phyloP scores from a whole-genome alignment of 2,113 vertebrate genomes.

The Triplophysa siluroides region DNA sequence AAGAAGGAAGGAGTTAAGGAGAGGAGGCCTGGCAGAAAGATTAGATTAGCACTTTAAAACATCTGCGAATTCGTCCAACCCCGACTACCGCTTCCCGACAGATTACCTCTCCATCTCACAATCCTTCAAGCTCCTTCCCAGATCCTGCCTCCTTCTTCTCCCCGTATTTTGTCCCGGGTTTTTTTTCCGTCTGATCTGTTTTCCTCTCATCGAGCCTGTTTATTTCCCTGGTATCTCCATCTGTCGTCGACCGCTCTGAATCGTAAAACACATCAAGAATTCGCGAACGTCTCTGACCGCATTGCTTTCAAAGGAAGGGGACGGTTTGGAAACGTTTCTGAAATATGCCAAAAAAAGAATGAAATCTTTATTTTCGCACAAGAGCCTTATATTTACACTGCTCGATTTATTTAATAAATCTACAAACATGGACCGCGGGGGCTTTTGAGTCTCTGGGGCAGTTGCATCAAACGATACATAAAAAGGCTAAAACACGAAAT shows the following conservation, averaged over 20 bases:
- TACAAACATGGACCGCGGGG: neutral
- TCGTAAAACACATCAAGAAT: conserved; percentile 22
- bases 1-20: conserved; percentile 33
- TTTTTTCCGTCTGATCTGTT: conserved; percentile 50
- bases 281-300: neutral
- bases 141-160: conserved; percentile 35
- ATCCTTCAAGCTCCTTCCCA: conserved; percentile 58
- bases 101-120: conserved; percentile 70
- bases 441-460: neutral
- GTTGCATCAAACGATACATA: neutral
- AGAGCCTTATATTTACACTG: neutral
- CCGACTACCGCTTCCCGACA: conserved; percentile 69
- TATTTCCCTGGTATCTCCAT: conserved; percentile 30
- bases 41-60: conserved; percentile 83
- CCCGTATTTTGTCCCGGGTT: conserved; percentile 30
- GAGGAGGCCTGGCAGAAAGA: conserved; percentile 75
- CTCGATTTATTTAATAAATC: neutral
- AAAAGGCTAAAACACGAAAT: neutral
- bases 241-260: conserved; percentile 24
- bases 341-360: neutral
- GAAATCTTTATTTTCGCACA: neutral
- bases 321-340: neutral
- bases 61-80: conserved; percentile 76
- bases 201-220: conserved; percentile 46
- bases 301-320: conserved; percentile 21